Evolutionary conservation across 2,113 vertebrate species (phyloP).

Genomic region (Tretioscincus oriximinensis): DNA sequence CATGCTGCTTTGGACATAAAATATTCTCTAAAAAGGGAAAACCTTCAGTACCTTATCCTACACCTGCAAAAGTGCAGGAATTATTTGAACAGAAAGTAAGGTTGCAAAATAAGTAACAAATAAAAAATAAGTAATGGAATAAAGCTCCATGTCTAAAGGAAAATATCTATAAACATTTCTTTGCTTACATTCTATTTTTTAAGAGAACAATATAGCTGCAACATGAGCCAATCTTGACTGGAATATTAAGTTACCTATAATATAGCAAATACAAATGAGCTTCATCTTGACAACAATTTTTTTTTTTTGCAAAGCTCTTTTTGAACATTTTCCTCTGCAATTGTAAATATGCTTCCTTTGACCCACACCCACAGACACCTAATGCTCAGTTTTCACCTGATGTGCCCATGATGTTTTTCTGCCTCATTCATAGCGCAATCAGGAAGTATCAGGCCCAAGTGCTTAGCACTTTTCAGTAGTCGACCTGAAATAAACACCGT

Average conservation of each 20-base stretch:
- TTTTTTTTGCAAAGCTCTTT: constrained; percentile 22
- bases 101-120: neutral
- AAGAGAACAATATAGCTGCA: neutral
- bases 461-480: no score
- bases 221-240: neutral
- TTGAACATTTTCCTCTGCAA: neutral
- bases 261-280: neutral
- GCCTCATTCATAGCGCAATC: no score
- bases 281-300: constrained; percentile 8
- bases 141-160: neutral
- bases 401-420: no score
- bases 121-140: neutral
- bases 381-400: neutral
- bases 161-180: no score
- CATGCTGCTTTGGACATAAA: neutral
- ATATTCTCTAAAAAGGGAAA: accelerated
- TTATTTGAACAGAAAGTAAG: neutral
- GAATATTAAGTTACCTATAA: neutral
- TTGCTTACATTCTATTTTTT: neutral
- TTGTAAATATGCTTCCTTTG: neutral
- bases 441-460: no score
- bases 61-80: neutral
- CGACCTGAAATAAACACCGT: no score
- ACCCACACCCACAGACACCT: neutral
- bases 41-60: neutral